Evolutionary conservation across 2,888 invertebrate genomes (phyloP).

Genomic region (Euplagia quadripunctaria): DNA sequence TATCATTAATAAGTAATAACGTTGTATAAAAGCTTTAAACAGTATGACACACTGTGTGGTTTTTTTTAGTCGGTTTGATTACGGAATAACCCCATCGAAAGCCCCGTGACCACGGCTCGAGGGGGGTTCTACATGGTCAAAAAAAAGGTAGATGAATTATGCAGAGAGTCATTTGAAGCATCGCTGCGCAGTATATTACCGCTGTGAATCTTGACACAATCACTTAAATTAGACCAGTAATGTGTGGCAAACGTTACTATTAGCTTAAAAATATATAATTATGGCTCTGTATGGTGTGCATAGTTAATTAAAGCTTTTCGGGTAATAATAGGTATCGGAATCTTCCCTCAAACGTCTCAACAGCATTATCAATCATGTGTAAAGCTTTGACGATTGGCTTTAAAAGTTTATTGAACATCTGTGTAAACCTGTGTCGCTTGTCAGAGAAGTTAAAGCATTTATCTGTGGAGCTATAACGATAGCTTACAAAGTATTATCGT

Average conservation of each 20-base stretch:
- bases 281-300: not conserved
- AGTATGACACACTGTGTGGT: too few relatives aligned
- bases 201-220: too few relatives aligned
- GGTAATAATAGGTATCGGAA: not conserved
- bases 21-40: not conserved
- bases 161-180: too few relatives aligned
- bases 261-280: not conserved
- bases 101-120: too few relatives aligned
- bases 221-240: too few relatives aligned
- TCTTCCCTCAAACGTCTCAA: not conserved
- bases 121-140: too few relatives aligned
- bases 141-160: too few relatives aligned
- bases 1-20: slow-evolving; percentile 26
- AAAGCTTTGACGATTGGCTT: not conserved
- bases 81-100: too few relatives aligned
- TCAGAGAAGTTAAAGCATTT: not conserved
- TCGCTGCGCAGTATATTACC: too few relatives aligned
- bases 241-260: too few relatives aligned
- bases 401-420: slow-evolving; percentile 4
- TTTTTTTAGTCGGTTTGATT: too few relatives aligned
- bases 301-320: not conserved
- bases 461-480: not conserved
- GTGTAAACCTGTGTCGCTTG: not conserved
- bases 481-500: not conserved
- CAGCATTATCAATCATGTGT: not conserved